A percentile compares a stretch with the other conserved stretches of the same genome.
Evolutionary conservation across 2,888 invertebrate species (phyloP).

Genomic region (Camptogramma bilineatum): DNA sequence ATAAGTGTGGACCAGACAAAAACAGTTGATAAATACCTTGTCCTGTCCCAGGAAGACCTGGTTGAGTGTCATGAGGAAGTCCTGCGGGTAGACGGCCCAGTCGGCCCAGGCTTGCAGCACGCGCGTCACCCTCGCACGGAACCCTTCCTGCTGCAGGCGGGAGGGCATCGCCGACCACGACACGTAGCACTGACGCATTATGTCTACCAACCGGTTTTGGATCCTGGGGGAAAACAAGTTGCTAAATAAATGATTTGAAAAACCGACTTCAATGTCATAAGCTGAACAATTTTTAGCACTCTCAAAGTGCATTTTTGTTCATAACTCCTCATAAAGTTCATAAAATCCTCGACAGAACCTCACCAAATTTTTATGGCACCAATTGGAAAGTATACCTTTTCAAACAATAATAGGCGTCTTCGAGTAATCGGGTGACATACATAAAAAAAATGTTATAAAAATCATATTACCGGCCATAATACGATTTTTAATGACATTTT

Average conservation of each 20-base stretch:
- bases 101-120: conserved; percentile 99
- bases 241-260: not conserved
- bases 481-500: no score
- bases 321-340: no score
- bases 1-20: not conserved
- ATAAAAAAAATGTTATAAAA: no score
- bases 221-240: conserved; percentile 87
- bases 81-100: conserved; percentile 97
- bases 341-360: no score
- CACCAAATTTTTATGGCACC: no score
- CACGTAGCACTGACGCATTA: conserved; percentile 86
- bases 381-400: no score
- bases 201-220: conserved; percentile 88
- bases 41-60: conserved; percentile 94
- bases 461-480: no score
- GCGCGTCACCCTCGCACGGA: conserved; percentile 94
- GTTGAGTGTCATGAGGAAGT: conserved; percentile 94
- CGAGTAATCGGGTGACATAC: no score
- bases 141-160: conserved; percentile 97
- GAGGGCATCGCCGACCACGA: conserved; percentile 91
- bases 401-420: no score
- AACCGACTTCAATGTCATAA: no score
- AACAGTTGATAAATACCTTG: conserved; percentile 49
- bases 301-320: no score
- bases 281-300: no score